Base-by-base conservation (phyloP, 2,888 invertebrate genomes). In the Drosophila testacea region DNA sequence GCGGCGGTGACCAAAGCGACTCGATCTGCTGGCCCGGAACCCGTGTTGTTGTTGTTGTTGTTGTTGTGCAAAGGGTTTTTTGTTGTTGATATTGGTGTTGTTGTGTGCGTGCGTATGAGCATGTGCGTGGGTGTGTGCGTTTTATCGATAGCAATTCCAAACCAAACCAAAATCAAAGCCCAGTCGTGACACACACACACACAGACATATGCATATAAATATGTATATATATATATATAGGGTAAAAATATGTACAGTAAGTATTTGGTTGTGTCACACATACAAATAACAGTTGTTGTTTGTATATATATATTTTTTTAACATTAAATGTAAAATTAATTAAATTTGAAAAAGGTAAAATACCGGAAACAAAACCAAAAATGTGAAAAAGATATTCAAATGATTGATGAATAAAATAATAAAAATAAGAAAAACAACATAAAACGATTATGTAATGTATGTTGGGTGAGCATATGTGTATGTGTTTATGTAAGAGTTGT, bases 1-100 rank as follows among this genome's bases (percentile, higher is more conserved):
- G 94, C 93, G 80, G 94, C 93, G 75, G 93, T 94, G 79, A 94
- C 94, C 90, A 95, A 93, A 81, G 95, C 95, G 90, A 95, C 94
- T 81, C 94, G 94, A 94, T 95, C 95, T 95, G 81, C 34, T 57
- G 67, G 50, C 55, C 73, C 66, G 66, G 61, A 71, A 67, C 76
- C 64, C 56, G 27, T 34, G 44, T 46, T 27, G 57, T 61, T 55
- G 36, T 57, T 27, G 57, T 61, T 55, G 36, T 57, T 38, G 44
- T 46, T 47, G 44, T 46, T 47, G 68, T 62, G 52, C 54, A 54
- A 41, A 22, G 42, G 54, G 30, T 54, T 39, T 34, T 7, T 51
- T 51, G 51, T 38, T 51, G 36, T 52, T 69, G 60, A 30, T 50
- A 16, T 50, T 50, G 48, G 48, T 50, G n/a, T 47, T 46, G 46